A percentile compares a stretch with the other conserved stretches of the same genome.
These are phyloP conservation scores for Rhinogobius similis DNA, from an alignment of 2,113 vertebrate genomes.

Conservation along the genomic window DNA sequence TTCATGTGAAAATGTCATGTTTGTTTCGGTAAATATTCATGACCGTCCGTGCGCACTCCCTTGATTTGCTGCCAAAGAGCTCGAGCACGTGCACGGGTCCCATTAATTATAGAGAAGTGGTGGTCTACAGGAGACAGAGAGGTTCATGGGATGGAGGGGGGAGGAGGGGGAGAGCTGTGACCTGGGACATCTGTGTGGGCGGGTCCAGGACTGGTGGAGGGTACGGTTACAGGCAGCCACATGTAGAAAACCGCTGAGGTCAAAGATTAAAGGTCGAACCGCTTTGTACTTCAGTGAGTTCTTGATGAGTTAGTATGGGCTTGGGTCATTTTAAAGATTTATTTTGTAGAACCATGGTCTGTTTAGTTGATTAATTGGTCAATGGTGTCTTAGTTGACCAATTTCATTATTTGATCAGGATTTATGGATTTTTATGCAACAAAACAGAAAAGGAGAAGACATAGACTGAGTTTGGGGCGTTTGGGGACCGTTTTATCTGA, in stretches of 20 bases:
- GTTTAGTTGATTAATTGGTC: too few species aligned
- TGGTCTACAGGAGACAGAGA: constrained; percentile 29
- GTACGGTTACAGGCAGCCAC: constrained; percentile 34
- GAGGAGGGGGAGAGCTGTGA: constrained; percentile 31
- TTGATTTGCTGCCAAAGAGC: constrained; percentile 62
- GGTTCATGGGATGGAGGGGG: constrained; percentile 58
- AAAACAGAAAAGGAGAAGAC: too few species aligned
- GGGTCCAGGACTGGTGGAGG: constrained; percentile 27
- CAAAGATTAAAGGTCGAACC: constrained; percentile 54
- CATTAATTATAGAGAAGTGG: constrained; percentile 71
- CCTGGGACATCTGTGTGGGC: constrained; percentile 49
- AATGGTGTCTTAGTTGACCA: too few species aligned
- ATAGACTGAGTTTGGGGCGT: too few species aligned
- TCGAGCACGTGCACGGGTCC: constrained; percentile 21
- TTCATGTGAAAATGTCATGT: constrained; percentile 54
- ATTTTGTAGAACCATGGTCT: too few species aligned
- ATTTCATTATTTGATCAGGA: too few species aligned
- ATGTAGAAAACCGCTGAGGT: constrained; percentile 29
- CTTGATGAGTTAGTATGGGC: constrained; percentile 11
- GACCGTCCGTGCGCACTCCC: constrained; percentile 51
- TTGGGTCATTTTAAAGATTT: too few species aligned
- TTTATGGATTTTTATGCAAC: too few species aligned
- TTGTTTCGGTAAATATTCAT: constrained; percentile 74
- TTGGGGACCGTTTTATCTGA: too few species aligned
- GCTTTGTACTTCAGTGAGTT: constrained; percentile 31